A percentile compares a stretch with the other conserved stretches of the same genome.
These are phyloP conservation scores for Cynodonichthys magdalenae DNA, from an alignment of 2,797 vertebrate species.

Conservation along the genomic window DNA sequence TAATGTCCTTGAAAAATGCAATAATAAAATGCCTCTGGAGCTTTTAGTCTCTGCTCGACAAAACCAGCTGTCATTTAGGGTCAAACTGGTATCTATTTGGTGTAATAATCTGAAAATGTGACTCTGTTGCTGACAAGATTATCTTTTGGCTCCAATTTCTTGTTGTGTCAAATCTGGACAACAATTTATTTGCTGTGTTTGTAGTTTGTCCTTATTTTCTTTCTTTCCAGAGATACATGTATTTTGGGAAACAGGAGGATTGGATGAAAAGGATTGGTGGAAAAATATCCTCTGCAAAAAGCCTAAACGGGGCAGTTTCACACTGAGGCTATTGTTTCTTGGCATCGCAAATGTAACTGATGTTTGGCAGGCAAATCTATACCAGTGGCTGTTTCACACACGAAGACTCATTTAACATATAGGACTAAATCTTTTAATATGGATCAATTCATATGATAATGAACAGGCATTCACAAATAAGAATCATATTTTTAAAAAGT, in stretches of 20 bases:
- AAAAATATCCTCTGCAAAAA: conserved; percentile 51
- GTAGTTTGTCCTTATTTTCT: neutral
- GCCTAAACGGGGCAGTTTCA: conserved; percentile 62
- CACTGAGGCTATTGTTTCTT: conserved; percentile 65
- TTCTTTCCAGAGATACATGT: conserved; percentile 29
- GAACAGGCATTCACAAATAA: too few relatives aligned
- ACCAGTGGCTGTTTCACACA: conserved; percentile 51
- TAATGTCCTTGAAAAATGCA: neutral
- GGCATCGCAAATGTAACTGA: conserved; percentile 66
- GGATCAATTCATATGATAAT: too few relatives aligned
- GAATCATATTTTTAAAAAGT: too few relatives aligned
- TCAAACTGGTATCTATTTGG: conserved; percentile 38
- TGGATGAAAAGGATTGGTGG: neutral
- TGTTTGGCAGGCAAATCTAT: conserved; percentile 68
- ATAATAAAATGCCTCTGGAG: neutral
- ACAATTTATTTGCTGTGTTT: conserved; percentile 19
- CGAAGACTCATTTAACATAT: conserved; percentile 33
- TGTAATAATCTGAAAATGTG: conserved; percentile 37
- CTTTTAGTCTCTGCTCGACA: neutral
- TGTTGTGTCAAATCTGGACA: conserved; percentile 32
- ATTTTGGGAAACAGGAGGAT: conserved; percentile 5
- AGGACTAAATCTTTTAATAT: neutral
- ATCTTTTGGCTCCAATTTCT: conserved; percentile 31
- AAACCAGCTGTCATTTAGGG: conserved; percentile 8
- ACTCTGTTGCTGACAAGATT: conserved; percentile 43